These are phyloP conservation scores for Australoheros facetus DNA, from an alignment of 2,797 vertebrate species.

Conservation along the genomic window DNA sequence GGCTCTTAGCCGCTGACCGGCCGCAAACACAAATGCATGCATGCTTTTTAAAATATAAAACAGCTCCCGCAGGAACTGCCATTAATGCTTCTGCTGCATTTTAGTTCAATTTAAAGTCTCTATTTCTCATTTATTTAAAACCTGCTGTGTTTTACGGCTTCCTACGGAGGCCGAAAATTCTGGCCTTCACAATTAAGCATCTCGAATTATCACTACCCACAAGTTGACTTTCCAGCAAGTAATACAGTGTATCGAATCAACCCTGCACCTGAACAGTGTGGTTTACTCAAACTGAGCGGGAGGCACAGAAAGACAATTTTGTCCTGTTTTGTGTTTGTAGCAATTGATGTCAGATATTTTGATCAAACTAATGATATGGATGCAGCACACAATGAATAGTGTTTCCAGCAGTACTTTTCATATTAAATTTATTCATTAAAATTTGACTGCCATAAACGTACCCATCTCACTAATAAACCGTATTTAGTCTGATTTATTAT, in stretches of 20 bases:
- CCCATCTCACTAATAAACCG: not conserved
- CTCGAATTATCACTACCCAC: not conserved
- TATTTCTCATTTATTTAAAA: not conserved
- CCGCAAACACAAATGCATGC: not conserved
- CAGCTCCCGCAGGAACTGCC: not conserved
- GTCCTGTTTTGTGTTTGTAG: not conserved
- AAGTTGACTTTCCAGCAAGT: not conserved
- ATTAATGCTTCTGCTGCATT: not conserved
- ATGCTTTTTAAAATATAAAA: not conserved
- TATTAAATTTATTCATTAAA: not conserved
- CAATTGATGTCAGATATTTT: not conserved
- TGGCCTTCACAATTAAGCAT: not conserved
- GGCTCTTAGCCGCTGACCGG: not conserved
- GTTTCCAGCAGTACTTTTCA: not conserved
- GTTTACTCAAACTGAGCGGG: not conserved
- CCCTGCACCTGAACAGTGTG: not conserved
- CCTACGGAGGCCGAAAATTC: not conserved
- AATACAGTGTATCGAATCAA: not conserved
- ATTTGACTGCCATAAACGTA: not conserved
- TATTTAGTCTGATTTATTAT: not conserved
- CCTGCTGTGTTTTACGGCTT: not conserved
- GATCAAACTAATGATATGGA: not conserved
- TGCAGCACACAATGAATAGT: not conserved
- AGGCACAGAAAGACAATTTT: not conserved
- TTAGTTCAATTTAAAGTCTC: not conserved